Base-by-base conservation (phyloP, 2,888 invertebrate species). In the Eurytoma californica region DNA sequence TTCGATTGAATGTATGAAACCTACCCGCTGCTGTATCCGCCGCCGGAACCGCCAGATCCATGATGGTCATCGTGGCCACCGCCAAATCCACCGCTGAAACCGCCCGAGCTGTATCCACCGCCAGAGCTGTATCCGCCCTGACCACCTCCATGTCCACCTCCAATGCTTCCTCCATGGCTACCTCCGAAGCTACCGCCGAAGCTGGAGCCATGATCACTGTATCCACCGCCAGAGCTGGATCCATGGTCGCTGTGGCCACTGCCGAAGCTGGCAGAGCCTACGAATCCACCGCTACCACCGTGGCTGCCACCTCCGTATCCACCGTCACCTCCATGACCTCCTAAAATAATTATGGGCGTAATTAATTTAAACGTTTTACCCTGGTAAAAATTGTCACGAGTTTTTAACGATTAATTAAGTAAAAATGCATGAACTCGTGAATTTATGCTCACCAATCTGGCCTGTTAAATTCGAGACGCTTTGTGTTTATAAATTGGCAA, bases 21-120 rank as follows among this genome's bases (percentile, higher is more conserved):
- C 77, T 81, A 87, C 87, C 88, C 86, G 84, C 85, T 83, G 47
- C 86, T 85, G 53, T 86, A 86, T 24, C 84, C 82, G 24, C 84
- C 83, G 3, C 86, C 86, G 63, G 68, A 78, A 68, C 80, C 78
- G 18, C 82, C 75, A 18, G 79, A 84, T 63, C 79, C 78, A 66
- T 84, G 85, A 39, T 30, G 30, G 30, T 30, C 30, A 0, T 86
- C 86, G 60, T 86, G 83, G 4, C 80, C 67, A 51, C 80, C 76
- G 39, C 39, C 7, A 0, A 7, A 39, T 13, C 58, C 63, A 39
- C 76, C 70, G 57, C 70, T 47, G 13, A 3, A 58, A 72, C 74
- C 68, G 13, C 47, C 70, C 3, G 67, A 67, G 63, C 63, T 30
- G 39, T 57, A 14, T 3, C 69, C 77, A n/a, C 61, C 61, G 51